phyloP scores from a whole-genome alignment of 2,113 vertebrate genomes.

The Jacana jacana region DNA sequence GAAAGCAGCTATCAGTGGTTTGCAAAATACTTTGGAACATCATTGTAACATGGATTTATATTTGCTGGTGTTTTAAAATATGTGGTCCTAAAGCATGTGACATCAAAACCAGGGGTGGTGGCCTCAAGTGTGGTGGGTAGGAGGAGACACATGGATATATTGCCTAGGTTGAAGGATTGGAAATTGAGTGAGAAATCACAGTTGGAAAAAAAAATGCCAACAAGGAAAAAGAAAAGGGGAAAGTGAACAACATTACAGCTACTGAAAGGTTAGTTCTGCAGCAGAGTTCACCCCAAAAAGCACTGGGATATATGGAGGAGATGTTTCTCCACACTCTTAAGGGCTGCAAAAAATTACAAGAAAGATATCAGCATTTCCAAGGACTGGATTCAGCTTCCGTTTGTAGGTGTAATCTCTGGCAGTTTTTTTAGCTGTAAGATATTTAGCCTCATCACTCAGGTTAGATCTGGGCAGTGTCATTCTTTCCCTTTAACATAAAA shows the following conservation, averaged over 20 bases:
- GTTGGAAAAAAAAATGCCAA: not conserved
- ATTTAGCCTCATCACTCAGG: not conserved
- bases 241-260: not conserved
- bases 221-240: not conserved
- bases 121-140: not conserved
- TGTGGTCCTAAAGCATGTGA: not conserved
- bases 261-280: not conserved
- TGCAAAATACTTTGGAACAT: not conserved
- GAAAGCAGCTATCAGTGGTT: not conserved
- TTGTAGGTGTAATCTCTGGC: not conserved
- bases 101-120: not conserved
- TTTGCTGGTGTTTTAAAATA: not conserved
- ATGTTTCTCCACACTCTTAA: not conserved
- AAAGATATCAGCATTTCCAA: not conserved
- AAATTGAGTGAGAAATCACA: not conserved
- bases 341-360: not conserved
- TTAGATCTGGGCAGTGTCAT: not conserved
- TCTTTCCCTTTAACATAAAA: not conserved
- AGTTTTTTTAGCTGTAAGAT: not conserved
- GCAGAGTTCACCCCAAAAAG: not conserved
- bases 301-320: not conserved
- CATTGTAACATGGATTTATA: not conserved
- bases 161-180: not conserved
- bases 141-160: not conserved
- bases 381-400: not conserved